phyloP scores from a whole-genome alignment of 1,140 invertebrate genomes.

The Holcopasites calliopsidis region DNA sequence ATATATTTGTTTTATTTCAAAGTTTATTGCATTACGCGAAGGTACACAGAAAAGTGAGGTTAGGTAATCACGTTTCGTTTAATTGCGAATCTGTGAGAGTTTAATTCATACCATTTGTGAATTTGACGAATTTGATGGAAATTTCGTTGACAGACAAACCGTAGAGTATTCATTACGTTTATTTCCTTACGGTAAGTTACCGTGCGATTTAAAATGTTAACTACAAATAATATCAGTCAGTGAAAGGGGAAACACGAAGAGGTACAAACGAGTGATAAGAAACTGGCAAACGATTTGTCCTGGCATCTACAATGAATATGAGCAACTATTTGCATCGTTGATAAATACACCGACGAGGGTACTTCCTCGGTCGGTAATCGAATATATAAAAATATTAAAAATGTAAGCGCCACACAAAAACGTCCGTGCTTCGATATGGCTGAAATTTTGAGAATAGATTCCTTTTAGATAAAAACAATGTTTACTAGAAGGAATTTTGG shows the following conservation, averaged over 20 bases:
- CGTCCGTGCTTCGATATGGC: no score
- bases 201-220: background rate
- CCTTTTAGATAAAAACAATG: no score
- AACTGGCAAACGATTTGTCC: background rate
- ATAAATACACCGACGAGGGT: no score
- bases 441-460: no score
- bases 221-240: background rate
- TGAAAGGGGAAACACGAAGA: background rate
- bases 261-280: background rate
- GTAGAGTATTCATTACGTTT: slow-evolving; percentile 70
- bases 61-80: slow-evolving; percentile 49
- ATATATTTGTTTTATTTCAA: no score
- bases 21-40: no score
- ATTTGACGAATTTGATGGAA: slow-evolving; percentile 68
- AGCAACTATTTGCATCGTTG: background rate
- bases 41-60: slow-evolving; percentile 64
- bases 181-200: background rate
- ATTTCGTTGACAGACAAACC: slow-evolving; percentile 62
- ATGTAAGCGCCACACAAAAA: no score
- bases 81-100: background rate
- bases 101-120: slow-evolving; percentile 70
- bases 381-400: no score
- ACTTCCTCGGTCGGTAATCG: no score
- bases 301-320: background rate
- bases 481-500: no score